Evolutionary conservation across 2,113 vertebrate species (phyloP).

Genomic region (Larimichthys crocea): DNA sequence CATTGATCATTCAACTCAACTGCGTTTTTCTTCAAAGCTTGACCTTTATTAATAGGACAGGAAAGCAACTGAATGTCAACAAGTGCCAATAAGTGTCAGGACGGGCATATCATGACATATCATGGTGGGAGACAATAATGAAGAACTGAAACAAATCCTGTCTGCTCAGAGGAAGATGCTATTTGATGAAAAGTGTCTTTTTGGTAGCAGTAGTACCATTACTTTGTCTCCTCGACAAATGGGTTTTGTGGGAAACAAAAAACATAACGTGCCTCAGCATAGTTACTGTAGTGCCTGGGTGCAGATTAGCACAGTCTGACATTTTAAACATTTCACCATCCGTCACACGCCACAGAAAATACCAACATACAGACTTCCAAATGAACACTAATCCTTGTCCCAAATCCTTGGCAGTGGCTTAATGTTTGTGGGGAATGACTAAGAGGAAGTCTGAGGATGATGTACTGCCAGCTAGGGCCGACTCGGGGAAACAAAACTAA

Average conservation of each 20-base stretch:
- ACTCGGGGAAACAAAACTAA: constrained; percentile 27
- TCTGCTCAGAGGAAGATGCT: not conserved
- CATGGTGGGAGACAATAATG: not conserved
- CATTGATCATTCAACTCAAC: constrained; percentile 39
- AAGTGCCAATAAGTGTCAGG: not conserved
- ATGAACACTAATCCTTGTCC: constrained; percentile 62
- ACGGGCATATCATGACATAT: not conserved
- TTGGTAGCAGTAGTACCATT: not conserved
- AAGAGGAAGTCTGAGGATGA: constrained; percentile 27
- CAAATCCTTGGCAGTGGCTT: constrained; percentile 66
- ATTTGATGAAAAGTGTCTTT: constrained; percentile 5
- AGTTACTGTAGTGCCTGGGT: constrained; percentile 2
- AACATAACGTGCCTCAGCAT: constrained; percentile 3
- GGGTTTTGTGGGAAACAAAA: not conserved
- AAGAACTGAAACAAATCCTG: not conserved
- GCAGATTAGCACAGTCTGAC: constrained; percentile 56
- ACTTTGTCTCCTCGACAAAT: constrained; percentile 26
- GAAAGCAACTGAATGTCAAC: constrained; percentile 12
- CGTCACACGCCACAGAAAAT: constrained; percentile 24
- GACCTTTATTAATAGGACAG: constrained; percentile 40
- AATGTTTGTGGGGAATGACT: constrained; percentile 46
- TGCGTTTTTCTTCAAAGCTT: constrained; percentile 14
- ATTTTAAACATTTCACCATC: constrained; percentile 52
- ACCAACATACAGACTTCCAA: constrained; percentile 36
- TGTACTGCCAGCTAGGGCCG: constrained; percentile 18